Evolutionary conservation across 2,797 vertebrate genomes (phyloP), one percentile per base, ranked within the genome.

Genomic region (Intellagama lesueurii): DNA sequence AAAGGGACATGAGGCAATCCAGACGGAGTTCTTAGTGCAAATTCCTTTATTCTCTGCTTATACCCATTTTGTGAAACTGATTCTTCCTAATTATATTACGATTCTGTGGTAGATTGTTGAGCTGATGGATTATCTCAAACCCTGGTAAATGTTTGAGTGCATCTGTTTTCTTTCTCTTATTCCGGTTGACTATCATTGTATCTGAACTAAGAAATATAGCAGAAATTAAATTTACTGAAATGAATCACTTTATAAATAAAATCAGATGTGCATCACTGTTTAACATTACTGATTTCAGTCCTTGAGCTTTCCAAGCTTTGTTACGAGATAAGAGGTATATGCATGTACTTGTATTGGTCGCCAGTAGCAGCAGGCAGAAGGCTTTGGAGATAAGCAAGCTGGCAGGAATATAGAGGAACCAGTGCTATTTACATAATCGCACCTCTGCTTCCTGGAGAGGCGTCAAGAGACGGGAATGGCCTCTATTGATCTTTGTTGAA

Each of bases 401-500:
- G 97, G 97, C 97, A 96, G 94, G 90, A 96, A 97, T 93, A 93
- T 95, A 97, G 96, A 89, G 96, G 93, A 96, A 93, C 94, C 90
- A 2, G 49, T 56, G 88, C 77, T 87, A 98, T 98, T 98, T 98
- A 96, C 98, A 97, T 98, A 98, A 98, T 98, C 97, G 94, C 94
- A 96, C 96, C 96, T 94, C 96, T 94, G 96, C 96, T 97, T 98
- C 97, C 97, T 96, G 96, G 97, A 95, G 97, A 97, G 97, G 96
- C 95, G 85, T 96, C 96, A 93, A 96, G 97, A 97, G 97, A 97
- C 95, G 90, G 96, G 93, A 94, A 95, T 97, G 97, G 97, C 97
- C 97, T 97, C 97, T 95, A 97, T 97, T 97, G 97, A 98, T 98
- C 98, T 98, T 97, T 98, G 97, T 96, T 97, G 96, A 97, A 97